These are phyloP conservation scores for Adoxophyes honmai DNA, from an alignment of 1,140 invertebrate genomes.

Conservation along the genomic window DNA sequence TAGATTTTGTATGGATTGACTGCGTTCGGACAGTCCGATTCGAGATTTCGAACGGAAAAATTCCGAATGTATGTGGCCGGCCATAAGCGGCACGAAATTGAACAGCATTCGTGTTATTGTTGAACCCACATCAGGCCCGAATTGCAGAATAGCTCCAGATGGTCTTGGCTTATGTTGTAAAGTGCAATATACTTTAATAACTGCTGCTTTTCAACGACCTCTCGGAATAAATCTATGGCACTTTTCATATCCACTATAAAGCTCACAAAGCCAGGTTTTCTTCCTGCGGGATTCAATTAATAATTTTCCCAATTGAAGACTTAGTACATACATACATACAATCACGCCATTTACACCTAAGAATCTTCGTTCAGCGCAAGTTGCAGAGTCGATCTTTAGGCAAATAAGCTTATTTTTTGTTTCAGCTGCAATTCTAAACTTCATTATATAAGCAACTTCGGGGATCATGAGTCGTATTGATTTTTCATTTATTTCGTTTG, in stretches of 20 bases:
- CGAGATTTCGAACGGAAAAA: no score
- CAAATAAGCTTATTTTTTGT: neutral
- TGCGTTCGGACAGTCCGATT: no score
- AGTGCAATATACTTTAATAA: conserved; percentile 20
- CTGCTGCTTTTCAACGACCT: conserved; percentile 16
- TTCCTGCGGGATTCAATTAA: conserved; percentile 17
- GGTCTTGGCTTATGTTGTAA: conserved; percentile 29
- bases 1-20: no score
- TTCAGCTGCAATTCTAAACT: neutral
- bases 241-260: conserved; percentile 22
- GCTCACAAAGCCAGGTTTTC: conserved; percentile 26
- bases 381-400: conserved; percentile 3
- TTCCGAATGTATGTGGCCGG: no score
- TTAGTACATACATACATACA: no score
- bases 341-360: neutral
- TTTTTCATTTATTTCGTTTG: neutral
- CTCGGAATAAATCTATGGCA: conserved; percentile 1
- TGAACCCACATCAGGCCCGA: conserved; percentile 23
- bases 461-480: neutral
- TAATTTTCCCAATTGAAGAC: conserved; percentile 5
- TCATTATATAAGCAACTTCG: neutral
- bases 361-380: conserved; percentile 7
- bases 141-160: conserved; percentile 23
- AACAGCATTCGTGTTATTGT: conserved; percentile 25
- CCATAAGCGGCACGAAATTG: conserved; percentile 26